Base-by-base conservation (phyloP, 2,888 invertebrate genomes). In the Kuschelorhynchus macadamiae region DNA sequence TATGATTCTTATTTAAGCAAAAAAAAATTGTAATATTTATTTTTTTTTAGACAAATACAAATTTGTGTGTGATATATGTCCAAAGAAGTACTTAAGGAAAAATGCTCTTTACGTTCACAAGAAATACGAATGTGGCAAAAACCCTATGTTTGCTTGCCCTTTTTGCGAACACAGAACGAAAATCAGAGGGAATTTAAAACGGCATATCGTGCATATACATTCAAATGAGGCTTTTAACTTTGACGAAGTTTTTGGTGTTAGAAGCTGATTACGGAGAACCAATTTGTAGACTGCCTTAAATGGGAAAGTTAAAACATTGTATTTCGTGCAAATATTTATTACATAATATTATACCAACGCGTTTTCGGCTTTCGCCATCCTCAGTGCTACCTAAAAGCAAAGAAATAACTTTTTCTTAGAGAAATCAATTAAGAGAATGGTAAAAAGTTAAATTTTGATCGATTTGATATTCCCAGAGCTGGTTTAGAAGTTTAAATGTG, bases 131-230 rank as follows among this genome's bases (percentile, higher is more conserved):
- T 55, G 55, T 9, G 55, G 55, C 16, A 41, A 55, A 30, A 25
- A 42, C 14, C 25, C 41, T n/a, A 46, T n/a, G 7, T 62, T 52
- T 21, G 21, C 0, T 1, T 71, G 71, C 16, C 57, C 62, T 5
- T 68, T 70, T 41, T 73, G 73, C 33, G 57, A 63, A 1, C 66
- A 70, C 41, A 71, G 62, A 55, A 67, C 70, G 0, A 70, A 71
- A 42, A 17, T 69, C 16, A 63, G 69, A 18, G 56, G 60, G 0
- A 70, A 70, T 18, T 21, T 72, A 16, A 70, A 55, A 18, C 57
- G 55, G 17, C 72, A 72, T 18, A 46, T 69, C 32, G 44, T 36
- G 1, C 33, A 4, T 9, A n/a, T 17, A 30, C 42, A 50, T 42
- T 12, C 30, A 25, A 9, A 42, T n/a, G 16, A 50, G 16, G 42